phyloP scores from a whole-genome alignment of 2,797 vertebrate genomes.

The Sarcoramphus papa region DNA sequence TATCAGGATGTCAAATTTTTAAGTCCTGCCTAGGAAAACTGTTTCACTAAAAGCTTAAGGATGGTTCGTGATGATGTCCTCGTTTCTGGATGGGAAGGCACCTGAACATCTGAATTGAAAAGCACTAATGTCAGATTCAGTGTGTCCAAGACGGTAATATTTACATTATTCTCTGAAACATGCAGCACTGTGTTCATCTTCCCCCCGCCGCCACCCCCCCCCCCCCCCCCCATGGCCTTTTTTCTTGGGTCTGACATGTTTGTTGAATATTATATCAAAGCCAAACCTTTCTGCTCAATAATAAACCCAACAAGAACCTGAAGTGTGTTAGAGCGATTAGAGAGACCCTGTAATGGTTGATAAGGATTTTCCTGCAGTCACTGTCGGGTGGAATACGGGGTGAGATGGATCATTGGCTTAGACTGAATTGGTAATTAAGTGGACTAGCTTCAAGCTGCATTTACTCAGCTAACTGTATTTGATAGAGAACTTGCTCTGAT shows the following conservation, averaged over 20 bases:
- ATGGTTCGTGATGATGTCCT: not conserved
- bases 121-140: not conserved
- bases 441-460: not conserved
- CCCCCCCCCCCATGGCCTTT: too few relatives aligned
- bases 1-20: not conserved
- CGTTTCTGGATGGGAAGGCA: not conserved
- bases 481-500: not conserved
- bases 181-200: too few relatives aligned
- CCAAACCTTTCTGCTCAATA: not conserved
- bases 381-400: not conserved
- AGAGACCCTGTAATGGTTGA: not conserved
- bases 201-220: too few relatives aligned
- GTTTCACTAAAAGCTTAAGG: not conserved
- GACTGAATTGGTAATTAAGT: not conserved
- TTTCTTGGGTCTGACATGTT: not conserved
- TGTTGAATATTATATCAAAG: not conserved
- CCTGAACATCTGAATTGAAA: not conserved
- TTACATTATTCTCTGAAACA: not conserved
- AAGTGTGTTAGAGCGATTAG: not conserved
- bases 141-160: not conserved
- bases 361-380: not conserved
- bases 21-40: not conserved
- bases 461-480: not conserved
- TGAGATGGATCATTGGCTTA: not conserved
- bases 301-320: not conserved